Evolutionary conservation across 2,888 invertebrate species (phyloP), one percentile per base, ranked within the genome.

Genomic region (Drosophila borealis): DNA sequence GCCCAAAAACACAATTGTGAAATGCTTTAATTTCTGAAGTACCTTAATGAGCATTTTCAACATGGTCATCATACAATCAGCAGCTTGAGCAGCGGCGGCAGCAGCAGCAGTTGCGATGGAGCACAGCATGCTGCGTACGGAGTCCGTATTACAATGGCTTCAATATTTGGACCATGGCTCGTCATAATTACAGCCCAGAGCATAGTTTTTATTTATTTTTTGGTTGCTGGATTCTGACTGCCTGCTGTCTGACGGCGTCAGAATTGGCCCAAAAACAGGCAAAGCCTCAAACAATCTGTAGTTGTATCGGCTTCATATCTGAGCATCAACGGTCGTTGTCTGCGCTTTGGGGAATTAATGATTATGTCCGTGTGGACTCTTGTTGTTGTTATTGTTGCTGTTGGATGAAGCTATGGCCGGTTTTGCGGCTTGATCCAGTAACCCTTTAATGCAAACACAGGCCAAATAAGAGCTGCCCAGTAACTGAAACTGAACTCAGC

Each of bases 31-130:
- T 90, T 89, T 76, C 76, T 89, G 82, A 89, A 90, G 90, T 85
- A 72, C 79, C 81, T 83, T 89, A 89, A 89, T 89, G 90, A 89
- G 90, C 85, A 79, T 90, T 89, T 89, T 89, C 90, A 89, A 82
- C 89, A 78, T 87, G 90, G 88, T 89, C 90, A 89, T 89, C 90
- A 87, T 81, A 74, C 89, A 89, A 88, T 88, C 89, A 84, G 65
- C 72, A 63, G 34, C 73, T 34, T 39, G 44, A 42, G 55, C 55
- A 53, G 45, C 51, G 14, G 29, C 37, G 25, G 54, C 36, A 21
- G 60, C 50, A 36, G 34, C 67, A 49, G 44, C 37, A 46, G 50
- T 21, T 49, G 60, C 51, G 19, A 39, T 51, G 50, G 56, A 33
- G 41, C 21, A 60, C 73, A 66, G 72, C 65, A 59, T 74, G 59